Evolutionary conservation across 2,797 vertebrate genomes (phyloP), one percentile per base, ranked within the genome.

Genomic region (Poeciliopsis turneri): DNA sequence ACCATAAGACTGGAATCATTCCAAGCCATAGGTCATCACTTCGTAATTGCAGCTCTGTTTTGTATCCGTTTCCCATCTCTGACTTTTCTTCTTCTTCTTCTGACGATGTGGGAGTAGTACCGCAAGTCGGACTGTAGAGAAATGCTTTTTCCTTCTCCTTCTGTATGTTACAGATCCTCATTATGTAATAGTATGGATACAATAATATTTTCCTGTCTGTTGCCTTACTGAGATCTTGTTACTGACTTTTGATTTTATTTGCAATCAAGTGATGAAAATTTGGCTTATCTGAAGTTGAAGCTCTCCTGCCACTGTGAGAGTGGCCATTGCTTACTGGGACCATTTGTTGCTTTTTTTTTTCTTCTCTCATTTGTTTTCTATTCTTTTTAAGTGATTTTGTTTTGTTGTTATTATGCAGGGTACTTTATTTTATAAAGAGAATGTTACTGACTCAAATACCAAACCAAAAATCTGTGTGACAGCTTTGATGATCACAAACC

Each of bases 251-350:
- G 36, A 33, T 78, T 81, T n/a, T 28, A 75, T 74, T 13, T 74
- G 66, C 46, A 81, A 71, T 72, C 80, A 41, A 72, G 61, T 76
- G 1, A 71, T 68, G 43, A 68, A 92, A 81, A 93, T 89, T 86
- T 85, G 46, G 45, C 30, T 64, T 47, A 80, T 66, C 61, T 78
- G 45, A 87, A 84, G 84, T 78, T 78, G 30, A 86, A 75, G 85
- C 90, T 91, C 90, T 87, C 78, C 72, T 80, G 84, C 85, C 90
- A 86, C 87, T 77, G 76, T 36, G 61, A 81, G 53, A 28, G 49
- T 73, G 91, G 79, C 83, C 79, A 85, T 86, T 89, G 75, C 84
- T 82, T 86, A 73, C 78, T 82, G 95, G 95, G 95, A 96, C 95
- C 94, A 96, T 95, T 86, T 87, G 72, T 87, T 75, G 78, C 16